These are phyloP conservation scores for Deilephila elpenor DNA, from an alignment of 2,888 invertebrate genomes.

Conservation along the genomic window DNA sequence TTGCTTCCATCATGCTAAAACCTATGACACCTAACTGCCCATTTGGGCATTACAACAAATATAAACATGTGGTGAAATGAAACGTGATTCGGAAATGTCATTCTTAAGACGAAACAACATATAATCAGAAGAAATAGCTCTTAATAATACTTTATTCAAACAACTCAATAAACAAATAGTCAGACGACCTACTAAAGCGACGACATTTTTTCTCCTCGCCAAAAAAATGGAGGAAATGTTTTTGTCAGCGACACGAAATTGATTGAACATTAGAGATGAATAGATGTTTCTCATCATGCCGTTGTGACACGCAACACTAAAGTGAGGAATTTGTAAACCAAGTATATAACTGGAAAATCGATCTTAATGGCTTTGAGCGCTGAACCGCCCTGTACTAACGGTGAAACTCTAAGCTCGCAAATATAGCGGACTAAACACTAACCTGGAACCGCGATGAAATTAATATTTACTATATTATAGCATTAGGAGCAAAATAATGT, in stretches of 20 bases:
- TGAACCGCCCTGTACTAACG: constrained; percentile 1
- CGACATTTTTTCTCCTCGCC: not conserved
- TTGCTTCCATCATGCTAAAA: no score
- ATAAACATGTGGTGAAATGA: no score
- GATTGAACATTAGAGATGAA: constrained; percentile 26
- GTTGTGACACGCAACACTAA: constrained; percentile 33
- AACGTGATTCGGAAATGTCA: no score
- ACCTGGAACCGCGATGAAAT: no score
- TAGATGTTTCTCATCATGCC: constrained; percentile 25
- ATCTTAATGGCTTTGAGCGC: constrained; percentile 53
- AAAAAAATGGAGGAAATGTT: constrained; percentile 16
- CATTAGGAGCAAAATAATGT: no score
- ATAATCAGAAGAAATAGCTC: not conserved
- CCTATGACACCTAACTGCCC: no score
- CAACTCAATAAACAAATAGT: not conserved
- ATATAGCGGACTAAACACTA: no score
- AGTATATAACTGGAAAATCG: constrained; percentile 59
- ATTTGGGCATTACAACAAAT: no score
- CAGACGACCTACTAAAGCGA: not conserved
- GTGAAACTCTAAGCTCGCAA: not conserved
- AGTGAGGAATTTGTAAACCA: constrained; percentile 49
- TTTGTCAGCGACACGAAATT: constrained; percentile 12
- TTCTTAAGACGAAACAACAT: not conserved
- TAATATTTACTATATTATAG: no score
- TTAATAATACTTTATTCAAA: constrained; percentile 2